These are phyloP conservation scores for Scatophagus argus DNA, from an alignment of 2,113 vertebrate genomes.

Conservation along the genomic window DNA sequence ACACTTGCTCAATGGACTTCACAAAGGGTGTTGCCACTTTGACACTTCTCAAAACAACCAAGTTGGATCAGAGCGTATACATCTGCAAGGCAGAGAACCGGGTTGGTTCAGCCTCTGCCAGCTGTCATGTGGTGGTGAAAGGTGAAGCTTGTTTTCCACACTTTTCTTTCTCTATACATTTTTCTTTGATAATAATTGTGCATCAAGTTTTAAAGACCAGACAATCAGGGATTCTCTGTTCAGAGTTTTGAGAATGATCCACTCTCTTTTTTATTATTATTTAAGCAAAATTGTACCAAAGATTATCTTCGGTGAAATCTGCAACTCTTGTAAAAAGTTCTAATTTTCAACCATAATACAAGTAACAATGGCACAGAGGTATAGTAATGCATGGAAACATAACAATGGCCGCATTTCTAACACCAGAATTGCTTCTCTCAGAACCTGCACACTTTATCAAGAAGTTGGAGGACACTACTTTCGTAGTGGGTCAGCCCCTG, in stretches of 20 bases:
- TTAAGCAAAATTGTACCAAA: background rate
- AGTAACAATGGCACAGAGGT: slow-evolving; percentile 27
- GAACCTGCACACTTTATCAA: slow-evolving; percentile 56
- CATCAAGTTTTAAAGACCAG: background rate
- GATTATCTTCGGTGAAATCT: background rate
- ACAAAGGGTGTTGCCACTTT: slow-evolving; percentile 87
- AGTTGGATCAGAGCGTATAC: slow-evolving; percentile 87
- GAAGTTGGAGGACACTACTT: slow-evolving; percentile 78
- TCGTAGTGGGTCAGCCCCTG: slow-evolving; percentile 60
- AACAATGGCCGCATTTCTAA: slow-evolving; percentile 31
- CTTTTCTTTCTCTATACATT: no score
- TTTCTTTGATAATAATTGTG: background rate
- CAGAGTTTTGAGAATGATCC: background rate
- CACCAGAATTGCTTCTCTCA: slow-evolving; percentile 54
- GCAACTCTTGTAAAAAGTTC: background rate
- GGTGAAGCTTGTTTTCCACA: slow-evolving; percentile 54
- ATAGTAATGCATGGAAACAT: slow-evolving; percentile 17
- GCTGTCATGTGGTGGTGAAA: slow-evolving; percentile 88
- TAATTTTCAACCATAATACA: background rate
- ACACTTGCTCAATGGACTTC: slow-evolving; percentile 89
- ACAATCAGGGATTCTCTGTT: background rate
- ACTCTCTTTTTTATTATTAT: background rate
- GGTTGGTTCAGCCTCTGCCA: slow-evolving; percentile 85
- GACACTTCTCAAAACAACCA: slow-evolving; percentile 84
- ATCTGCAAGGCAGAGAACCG: slow-evolving; percentile 91